Base-by-base conservation (phyloP, 1,140 invertebrate genomes). In the Hyles euphorbiae region DNA sequence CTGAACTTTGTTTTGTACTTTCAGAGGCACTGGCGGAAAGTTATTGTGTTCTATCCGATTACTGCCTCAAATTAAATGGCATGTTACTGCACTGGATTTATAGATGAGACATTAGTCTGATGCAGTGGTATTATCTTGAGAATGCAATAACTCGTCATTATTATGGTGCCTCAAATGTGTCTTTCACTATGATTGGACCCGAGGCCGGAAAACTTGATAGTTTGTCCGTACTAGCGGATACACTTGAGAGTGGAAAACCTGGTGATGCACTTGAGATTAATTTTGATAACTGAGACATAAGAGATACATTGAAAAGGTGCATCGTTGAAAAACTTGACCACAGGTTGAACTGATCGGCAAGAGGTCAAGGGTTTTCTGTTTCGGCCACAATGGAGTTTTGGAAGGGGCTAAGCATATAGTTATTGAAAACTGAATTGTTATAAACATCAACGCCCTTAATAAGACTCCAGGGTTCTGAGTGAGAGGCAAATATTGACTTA, bases 21-120 rank as follows among this genome's bases (percentile, higher is more conserved):
- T 94, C 92, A 94, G 93, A 94, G 93, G 93, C 93, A 94, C 93
- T 93, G 93, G 92, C 91, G 88, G 90, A 91, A 92, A 90, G 91
- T 91, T 90, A 90, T 90, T 90, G 89, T 90, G 89, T 90, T 90
- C 89, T 89, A 71, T 79, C 60, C 67, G 79, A 85, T 64, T 83
- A 88, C 73, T 84, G 76, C 73, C 76, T 63, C 48, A 76, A 75
- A 65, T 76, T 78, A 63, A 56, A 71, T 67, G 78, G 70, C 69
- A 80, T 77, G 77, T 79, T 79, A 82, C 80, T 83, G 78, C 77
- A 80, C 72, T 84, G 82, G 84, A 88, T 84, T 78, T 80, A 72
- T 82, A 77, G 72, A 76, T 85, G 74, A 81, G 52, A 70, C 58
- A 65, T 55, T 70, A 22, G 68, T 78, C 74, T 76, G 68, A 79